Percentiles rank a stretch among this genome's conserved stretches.
Evolutionary conservation across 2,888 invertebrate species (phyloP).

Genomic region (Pseudeuparius sepicola): DNA sequence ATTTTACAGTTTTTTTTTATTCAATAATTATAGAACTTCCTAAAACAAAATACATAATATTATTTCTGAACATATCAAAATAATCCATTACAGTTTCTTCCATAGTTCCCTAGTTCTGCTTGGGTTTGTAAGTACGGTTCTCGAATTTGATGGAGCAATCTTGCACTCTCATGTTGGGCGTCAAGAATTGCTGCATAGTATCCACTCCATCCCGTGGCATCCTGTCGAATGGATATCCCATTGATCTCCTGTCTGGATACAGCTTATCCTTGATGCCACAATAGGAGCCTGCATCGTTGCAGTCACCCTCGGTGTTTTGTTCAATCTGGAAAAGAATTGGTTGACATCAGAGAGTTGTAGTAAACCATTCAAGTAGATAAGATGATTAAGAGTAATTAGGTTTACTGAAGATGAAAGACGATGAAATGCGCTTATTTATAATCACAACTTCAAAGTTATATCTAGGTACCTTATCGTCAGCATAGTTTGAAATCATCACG

Average conservation of each 20-base stretch:
- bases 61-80: too few relatives aligned
- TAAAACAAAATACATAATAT: too few relatives aligned
- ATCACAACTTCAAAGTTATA: conserved; percentile 4
- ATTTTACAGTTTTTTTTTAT: too few relatives aligned
- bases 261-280: conserved; percentile 64
- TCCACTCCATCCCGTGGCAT: conserved; percentile 47
- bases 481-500: conserved; percentile 66
- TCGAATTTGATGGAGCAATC: conserved; percentile 53
- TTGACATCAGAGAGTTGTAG: too few relatives aligned
- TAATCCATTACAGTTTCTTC: too few relatives aligned
- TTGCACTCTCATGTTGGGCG: conserved; percentile 59
- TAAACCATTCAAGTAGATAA: too few relatives aligned
- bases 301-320: conserved; percentile 45
- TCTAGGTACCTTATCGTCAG: conserved; percentile 48
- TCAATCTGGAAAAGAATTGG: conserved; percentile 37
- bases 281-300: conserved; percentile 65
- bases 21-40: too few relatives aligned
- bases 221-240: conserved; percentile 79
- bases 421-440: too few relatives aligned
- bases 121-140: conserved; percentile 43
- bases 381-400: too few relatives aligned
- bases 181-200: conserved; percentile 55
- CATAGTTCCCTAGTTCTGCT: too few relatives aligned
- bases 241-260: conserved; percentile 71
- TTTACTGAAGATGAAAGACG: too few relatives aligned